A percentile compares a stretch with the other conserved stretches of the same genome.
These are phyloP conservation scores for Halotydeus destructor DNA, from an alignment of 1,140 invertebrate species.

Conservation along the genomic window DNA sequence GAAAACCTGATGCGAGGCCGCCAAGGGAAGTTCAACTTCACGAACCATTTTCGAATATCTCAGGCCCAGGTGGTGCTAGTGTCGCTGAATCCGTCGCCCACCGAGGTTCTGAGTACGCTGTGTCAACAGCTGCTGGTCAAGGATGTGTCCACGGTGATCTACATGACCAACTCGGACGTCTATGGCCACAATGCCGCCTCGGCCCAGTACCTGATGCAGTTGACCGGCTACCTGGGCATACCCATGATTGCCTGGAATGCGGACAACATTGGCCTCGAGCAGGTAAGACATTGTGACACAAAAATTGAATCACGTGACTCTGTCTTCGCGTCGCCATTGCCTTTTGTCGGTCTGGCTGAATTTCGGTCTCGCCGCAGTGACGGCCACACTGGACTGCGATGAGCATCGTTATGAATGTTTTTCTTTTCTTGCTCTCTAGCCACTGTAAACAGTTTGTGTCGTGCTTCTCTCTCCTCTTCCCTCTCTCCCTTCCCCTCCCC, in stretches of 20 bases:
- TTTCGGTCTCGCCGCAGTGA: no score
- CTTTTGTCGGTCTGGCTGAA: no score
- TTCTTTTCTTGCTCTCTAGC: background rate
- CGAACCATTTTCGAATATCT: slow-evolving; percentile 10
- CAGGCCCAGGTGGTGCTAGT: slow-evolving; percentile 8
- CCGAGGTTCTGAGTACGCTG: slow-evolving; percentile 38
- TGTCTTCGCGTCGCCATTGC: no score
- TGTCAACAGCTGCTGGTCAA: slow-evolving; percentile 67
- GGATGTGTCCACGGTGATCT: slow-evolving; percentile 73
- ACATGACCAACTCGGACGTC: slow-evolving; percentile 63
- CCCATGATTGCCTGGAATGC: slow-evolving; percentile 82
- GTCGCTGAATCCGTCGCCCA: slow-evolving; percentile 43
- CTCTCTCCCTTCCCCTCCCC: background rate
- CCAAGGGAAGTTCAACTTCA: slow-evolving; percentile 22
- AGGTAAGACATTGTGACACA: slow-evolving; percentile 26
- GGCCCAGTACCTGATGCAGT: slow-evolving; percentile 74
- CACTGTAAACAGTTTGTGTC: background rate
- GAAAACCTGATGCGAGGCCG: slow-evolving; percentile 33
- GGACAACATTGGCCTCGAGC: slow-evolving; percentile 62
- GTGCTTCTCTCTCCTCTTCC: background rate
- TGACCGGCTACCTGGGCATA: slow-evolving; percentile 60
- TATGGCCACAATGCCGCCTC: slow-evolving; percentile 70
- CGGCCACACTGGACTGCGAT: no score
- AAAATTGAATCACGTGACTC: no score
- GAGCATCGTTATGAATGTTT: no score